Evolutionary conservation across 2,888 invertebrate genomes (phyloP), one percentile per base, ranked within the genome.

Genomic region (Ypsolopha scabrella): DNA sequence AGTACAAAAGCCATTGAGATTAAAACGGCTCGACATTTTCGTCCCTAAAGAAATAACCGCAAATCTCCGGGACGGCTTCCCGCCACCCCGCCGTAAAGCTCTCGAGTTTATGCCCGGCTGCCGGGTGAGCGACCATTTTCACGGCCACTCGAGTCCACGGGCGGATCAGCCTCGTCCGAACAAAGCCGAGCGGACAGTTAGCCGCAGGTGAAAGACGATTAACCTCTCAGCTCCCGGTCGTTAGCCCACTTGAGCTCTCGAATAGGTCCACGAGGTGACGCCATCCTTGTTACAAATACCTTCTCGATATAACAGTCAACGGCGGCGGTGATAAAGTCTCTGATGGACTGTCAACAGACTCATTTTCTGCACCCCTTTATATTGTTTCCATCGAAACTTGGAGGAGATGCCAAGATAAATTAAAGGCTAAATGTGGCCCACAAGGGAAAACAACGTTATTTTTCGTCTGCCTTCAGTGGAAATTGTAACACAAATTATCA

Each of bases 91-190:
- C 70, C 66, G 76, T 83, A 81, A 80, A 81, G 61, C 64, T 60
- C 56, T 57, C 60, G 61, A 64, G 68, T 77, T 82, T 77, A 83
- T 77, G 68, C 56, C 57, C 55, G 55, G 52, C 54, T 55, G 48
- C 55, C 70, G 78, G 80, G 81, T 83, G 71, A 80, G 69, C 72
- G 82, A 77, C 82, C 80, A 81, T 66, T 65, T 72, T 82, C 81
- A 82, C 62, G 82, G 82, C 62, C 78, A 62, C 44, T 24, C 24
- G 24, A 24, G 24, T 24, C 44, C 41, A 39, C 34, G 10, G n/a
- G 14, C 48, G 41, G 34, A 44, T 39, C 48, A 45, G 51, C 39
- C 24, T 33, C 45, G 35, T 13, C 72, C 68, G 38, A 45, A 51
- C 51, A 44, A 52, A 37, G 39, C 34, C 61, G 55, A 60, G 56